Evolutionary conservation across 2,113 vertebrate genomes (phyloP).

Genomic region (Periophthalmus modestus): DNA sequence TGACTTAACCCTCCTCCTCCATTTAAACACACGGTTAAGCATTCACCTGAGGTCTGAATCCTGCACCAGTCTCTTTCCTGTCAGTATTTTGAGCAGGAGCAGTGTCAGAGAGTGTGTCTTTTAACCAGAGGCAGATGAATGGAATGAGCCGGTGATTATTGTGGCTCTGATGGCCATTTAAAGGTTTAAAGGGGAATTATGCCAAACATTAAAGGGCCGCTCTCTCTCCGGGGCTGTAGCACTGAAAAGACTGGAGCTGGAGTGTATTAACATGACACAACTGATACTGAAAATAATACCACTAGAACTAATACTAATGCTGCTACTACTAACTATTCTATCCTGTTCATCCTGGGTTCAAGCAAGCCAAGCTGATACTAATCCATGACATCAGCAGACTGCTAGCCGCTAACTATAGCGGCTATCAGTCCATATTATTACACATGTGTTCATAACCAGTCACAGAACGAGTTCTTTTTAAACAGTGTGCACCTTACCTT

Average conservation of each 20-base stretch:
- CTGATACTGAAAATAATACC: neutral
- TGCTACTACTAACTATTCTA: neutral
- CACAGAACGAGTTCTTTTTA: no score
- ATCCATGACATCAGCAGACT: no score
- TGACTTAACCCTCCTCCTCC: no score
- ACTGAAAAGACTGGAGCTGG: constrained; percentile 10
- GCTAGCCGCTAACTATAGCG: no score
- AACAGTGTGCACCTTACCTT: no score
- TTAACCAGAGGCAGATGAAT: constrained; percentile 61
- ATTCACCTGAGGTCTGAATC: no score
- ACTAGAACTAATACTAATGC: neutral
- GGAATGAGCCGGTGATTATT: constrained; percentile 48
- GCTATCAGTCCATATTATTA: no score
- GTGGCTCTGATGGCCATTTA: constrained; percentile 56
- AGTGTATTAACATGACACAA: neutral
- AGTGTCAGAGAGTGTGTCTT: constrained; percentile 24
- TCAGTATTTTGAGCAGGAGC: constrained; percentile 4
- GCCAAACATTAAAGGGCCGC: constrained; percentile 47
- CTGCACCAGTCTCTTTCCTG: no score
- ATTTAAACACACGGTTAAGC: no score
- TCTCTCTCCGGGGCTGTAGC: constrained; percentile 46
- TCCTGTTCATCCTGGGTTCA: neutral
- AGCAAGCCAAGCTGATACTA: neutral
- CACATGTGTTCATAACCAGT: no score
- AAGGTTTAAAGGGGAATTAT: constrained; percentile 63